These are phyloP conservation scores for Marronus borbonicus DNA, from an alignment of 2,888 invertebrate species.

Conservation along the genomic window DNA sequence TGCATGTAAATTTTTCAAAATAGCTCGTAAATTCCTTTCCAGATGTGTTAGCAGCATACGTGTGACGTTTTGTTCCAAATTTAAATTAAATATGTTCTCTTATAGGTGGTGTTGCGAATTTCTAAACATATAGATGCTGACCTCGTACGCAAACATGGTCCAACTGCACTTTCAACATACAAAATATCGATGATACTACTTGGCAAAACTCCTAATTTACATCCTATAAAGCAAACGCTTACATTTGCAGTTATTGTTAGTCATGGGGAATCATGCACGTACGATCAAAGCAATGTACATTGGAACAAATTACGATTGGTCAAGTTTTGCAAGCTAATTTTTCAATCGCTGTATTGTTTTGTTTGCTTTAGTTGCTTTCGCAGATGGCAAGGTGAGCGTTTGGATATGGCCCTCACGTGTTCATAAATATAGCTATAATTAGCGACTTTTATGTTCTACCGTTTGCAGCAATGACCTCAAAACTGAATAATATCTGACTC, in stretches of 20 bases:
- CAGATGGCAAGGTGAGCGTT: too few species aligned
- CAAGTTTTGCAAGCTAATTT: neutral
- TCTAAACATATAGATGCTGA: neutral
- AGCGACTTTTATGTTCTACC: too few species aligned
- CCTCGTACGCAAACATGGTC: neutral
- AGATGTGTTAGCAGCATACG: neutral
- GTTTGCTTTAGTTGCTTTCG: too few species aligned
- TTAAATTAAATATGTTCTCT: neutral
- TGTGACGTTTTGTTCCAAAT: neutral
- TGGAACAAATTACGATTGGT: neutral
- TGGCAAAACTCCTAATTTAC: conserved; percentile 16
- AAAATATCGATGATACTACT: conserved; percentile 20
- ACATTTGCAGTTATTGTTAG: neutral
- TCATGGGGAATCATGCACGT: neutral
- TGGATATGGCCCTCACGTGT: too few species aligned
- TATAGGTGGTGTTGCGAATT: neutral
- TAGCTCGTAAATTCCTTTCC: neutral
- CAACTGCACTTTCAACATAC: conserved; percentile 16
- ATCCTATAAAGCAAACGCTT: neutral
- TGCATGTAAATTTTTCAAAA: neutral
- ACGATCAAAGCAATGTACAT: neutral
- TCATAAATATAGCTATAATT: too few species aligned
- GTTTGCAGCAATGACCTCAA: too few species aligned
- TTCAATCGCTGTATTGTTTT: too few species aligned
- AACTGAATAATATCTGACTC: too few species aligned